Evolutionary conservation across 53 echinoderm and acorn worm species (phyloP), one percentile per base, ranked within the genome.

Genomic region (Astropecten irregularis): DNA sequence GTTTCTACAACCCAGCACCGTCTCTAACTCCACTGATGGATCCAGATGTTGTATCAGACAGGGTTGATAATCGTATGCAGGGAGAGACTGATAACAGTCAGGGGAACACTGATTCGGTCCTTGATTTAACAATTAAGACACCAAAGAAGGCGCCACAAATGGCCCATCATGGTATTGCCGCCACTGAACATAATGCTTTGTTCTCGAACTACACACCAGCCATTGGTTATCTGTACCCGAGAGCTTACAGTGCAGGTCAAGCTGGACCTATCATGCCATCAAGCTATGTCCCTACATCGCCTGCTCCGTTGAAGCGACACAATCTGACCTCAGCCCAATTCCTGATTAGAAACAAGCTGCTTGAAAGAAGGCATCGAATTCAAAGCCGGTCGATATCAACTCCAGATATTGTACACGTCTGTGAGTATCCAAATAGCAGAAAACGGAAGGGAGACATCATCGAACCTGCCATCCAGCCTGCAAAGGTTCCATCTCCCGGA

Each of bases 1-100:
- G 8, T 16, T 79, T 79, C 49, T 62, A 46, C 79, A 79, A 79
- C 26, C 79, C 79, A 9, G 40, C 79, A 4, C 79, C 79, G 44
- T 31, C 47, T 62, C 7, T 31, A 3, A 21, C 62, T 44, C 79
- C 79, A 26, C n/a, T 76, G 58, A 40, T 76, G 15, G 57, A 56
- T 5, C 57, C 76, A 20, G 76, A 76, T 29, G 29, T n/a, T 37
- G 53, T 54, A n/a, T n/a, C 9, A 68, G 9, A 2, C 44, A 1
- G 30, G 10, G 46, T 46, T n/a, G n/a, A 27, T 68, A 25, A 5
- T 68, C 46, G 11, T 26, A 51, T 1, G 3, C 32, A 71, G 71
- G 33, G 16, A 20, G 71, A 20, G 0, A 19, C 44, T 7, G 2
- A 4, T 31, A n/a, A 50, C 32, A n/a, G 9, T 39, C 76, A 4